Percentiles rank a stretch among this genome's conserved stretches.
Evolutionary conservation across 2,797 vertebrate genomes (phyloP).

Genomic region (Lacerta agilis): DNA sequence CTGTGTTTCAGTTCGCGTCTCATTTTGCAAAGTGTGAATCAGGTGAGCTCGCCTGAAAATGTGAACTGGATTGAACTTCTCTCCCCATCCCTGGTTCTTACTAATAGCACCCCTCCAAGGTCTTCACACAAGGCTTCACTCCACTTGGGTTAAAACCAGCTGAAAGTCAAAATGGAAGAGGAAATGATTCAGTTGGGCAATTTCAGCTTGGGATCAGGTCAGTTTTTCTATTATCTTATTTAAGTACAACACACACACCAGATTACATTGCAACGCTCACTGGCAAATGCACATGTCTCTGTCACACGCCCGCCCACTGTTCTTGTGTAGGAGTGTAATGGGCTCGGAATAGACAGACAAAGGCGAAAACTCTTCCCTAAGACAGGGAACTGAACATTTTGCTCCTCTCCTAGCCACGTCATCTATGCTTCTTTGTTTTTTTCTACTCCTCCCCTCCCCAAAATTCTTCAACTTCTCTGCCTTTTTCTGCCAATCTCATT

Average conservation of each 20-base stretch:
- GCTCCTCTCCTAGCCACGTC: conserved; percentile 7
- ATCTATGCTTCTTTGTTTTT: background rate
- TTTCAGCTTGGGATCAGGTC: background rate
- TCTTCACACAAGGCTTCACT: background rate
- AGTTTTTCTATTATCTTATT: background rate
- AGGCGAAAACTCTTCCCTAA: conserved; percentile 1
- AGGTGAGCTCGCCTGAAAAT: too few relatives aligned
- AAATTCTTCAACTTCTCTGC: background rate
- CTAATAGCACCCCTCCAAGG: background rate
- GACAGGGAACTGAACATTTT: background rate
- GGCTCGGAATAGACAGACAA: conserved; percentile 13
- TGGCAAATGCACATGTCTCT: conserved; percentile 11
- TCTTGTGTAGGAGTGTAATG: background rate
- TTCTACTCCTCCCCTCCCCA: background rate
- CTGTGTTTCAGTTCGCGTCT: too few relatives aligned
- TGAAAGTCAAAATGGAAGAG: background rate
- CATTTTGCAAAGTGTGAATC: too few relatives aligned
- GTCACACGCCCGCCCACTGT: background rate
- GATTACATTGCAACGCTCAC: conserved; percentile 7
- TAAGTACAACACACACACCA: background rate
- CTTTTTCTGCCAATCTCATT: background rate
- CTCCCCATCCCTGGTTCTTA: background rate
- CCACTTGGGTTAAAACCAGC: fast-evolving
- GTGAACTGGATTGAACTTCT: too few relatives aligned
- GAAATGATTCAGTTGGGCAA: background rate